These are phyloP conservation scores for Peromyscus attwateri DNA, from an alignment of 2,797 vertebrate species.

Conservation along the genomic window DNA sequence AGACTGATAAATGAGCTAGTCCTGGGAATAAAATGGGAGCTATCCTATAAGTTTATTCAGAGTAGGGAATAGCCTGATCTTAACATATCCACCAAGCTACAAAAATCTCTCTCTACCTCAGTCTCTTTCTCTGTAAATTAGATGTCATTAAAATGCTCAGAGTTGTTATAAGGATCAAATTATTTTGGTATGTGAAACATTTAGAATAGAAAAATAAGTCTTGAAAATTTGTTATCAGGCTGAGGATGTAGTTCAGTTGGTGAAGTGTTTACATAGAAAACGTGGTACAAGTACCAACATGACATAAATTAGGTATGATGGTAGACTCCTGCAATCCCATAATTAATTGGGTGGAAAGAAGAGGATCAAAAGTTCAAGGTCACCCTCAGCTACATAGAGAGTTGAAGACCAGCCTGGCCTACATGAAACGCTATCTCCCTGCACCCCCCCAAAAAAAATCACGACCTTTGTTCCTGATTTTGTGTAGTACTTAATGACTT, in stretches of 20 bases:
- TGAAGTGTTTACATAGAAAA: background rate
- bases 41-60: background rate
- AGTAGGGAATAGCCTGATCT: background rate
- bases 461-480: background rate
- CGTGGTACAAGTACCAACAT: background rate
- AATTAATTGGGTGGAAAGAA: background rate
- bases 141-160: background rate
- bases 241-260: background rate
- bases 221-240: background rate
- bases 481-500: background rate
- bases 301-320: background rate
- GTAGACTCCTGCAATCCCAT: background rate
- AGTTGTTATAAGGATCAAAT: background rate
- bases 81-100: background rate
- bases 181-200: background rate
- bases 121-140: background rate
- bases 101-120: background rate
- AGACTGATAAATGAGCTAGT: background rate
- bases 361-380: background rate
- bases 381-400: background rate
- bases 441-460: no score
- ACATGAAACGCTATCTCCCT: background rate
- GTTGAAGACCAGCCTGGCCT: background rate
- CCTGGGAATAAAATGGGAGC: background rate
- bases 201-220: background rate